Conservation (phyloP, 2,888 invertebrate species). For the Lochmaea capreae region DNA sequence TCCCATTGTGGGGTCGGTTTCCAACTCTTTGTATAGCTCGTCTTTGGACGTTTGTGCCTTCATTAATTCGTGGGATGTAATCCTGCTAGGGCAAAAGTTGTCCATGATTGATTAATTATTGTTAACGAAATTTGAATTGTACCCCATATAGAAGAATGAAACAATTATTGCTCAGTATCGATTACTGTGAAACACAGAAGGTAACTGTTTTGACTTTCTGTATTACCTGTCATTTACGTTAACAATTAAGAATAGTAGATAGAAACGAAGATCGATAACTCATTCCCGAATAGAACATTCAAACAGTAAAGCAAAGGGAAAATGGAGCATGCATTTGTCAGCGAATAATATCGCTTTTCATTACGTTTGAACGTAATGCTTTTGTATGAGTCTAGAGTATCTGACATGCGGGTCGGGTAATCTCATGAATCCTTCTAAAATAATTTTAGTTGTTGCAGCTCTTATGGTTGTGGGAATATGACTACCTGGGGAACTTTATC, state of each 20-base stretch:
- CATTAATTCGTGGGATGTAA: too few relatives aligned
- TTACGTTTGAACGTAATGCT: conserved; percentile 9
- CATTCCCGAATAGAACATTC: neutral
- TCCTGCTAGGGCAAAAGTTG: too few relatives aligned
- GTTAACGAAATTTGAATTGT: neutral
- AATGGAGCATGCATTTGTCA: conserved; percentile 24
- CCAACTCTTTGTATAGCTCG: too few relatives aligned
- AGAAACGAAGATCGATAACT: conserved; percentile 13
- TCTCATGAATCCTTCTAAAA: neutral
- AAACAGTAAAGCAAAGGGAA: conserved; percentile 13
- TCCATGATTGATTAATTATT: too few relatives aligned
- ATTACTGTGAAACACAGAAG: neutral
- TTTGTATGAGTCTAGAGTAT: neutral
- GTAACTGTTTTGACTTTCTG: neutral
- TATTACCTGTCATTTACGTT: conserved; percentile 1
- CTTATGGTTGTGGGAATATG: neutral
- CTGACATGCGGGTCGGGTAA: neutral
- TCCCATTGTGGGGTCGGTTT: too few relatives aligned
- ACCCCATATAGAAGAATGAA: neutral
- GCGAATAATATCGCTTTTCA: conserved; percentile 17
- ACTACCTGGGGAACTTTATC: neutral
- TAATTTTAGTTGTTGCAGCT: neutral
- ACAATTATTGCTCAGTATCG: neutral
- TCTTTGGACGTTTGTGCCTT: too few relatives aligned
- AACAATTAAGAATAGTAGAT: conserved; percentile 3